Conservation (phyloP, 2,797 vertebrate species). For the Argya squamiceps region DNA sequence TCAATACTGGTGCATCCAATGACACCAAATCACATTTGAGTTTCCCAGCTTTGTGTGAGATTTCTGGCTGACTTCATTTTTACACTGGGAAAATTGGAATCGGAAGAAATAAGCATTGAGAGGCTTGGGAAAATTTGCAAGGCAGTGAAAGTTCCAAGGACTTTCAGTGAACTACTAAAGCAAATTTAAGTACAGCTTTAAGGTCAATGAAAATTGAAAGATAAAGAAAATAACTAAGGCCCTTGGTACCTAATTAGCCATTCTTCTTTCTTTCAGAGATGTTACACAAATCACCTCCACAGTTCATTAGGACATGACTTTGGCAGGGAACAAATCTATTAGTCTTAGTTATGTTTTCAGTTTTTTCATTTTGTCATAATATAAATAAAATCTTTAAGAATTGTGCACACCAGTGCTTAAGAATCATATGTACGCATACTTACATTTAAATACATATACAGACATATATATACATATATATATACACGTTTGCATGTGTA, state of each 20-base stretch:
- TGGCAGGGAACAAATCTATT: too few species aligned
- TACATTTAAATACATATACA: not conserved
- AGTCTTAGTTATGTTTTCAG: not conserved
- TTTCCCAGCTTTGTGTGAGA: not conserved
- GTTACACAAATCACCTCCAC: not conserved
- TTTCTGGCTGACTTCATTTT: conserved; percentile 1
- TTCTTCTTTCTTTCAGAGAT: not conserved
- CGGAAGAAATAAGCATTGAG: not conserved
- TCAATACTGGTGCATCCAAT: not conserved
- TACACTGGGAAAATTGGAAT: not conserved
- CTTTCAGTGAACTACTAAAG: not conserved
- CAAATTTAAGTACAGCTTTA: not conserved
- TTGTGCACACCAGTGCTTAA: not conserved
- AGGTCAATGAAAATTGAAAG: not conserved
- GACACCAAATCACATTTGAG: not conserved
- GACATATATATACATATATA: not conserved
- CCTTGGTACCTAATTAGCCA: not conserved
- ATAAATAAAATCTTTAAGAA: not conserved
- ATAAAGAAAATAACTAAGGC: not conserved
- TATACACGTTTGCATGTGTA: not conserved
- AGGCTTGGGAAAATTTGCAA: not conserved
- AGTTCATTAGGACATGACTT: not conserved
- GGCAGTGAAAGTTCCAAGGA: not conserved
- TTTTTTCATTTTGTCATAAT: not conserved
- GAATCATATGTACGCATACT: not conserved